Evolutionary conservation across 2,888 invertebrate species (phyloP).

Genomic region (Eristalis tenax): DNA sequence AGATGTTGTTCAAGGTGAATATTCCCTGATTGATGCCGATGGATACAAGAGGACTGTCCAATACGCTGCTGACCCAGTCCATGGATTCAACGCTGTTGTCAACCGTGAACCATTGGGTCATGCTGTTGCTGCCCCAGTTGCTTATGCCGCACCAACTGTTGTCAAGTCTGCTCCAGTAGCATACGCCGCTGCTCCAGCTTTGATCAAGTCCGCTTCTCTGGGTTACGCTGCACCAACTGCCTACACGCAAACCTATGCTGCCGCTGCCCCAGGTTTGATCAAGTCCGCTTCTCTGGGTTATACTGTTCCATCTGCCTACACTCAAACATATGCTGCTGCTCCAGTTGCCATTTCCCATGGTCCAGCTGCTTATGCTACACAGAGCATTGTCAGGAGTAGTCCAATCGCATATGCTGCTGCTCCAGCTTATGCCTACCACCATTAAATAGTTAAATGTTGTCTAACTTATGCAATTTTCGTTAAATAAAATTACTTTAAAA

Average conservation of each 20-base stretch:
- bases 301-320: conserved; percentile 58
- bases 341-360: background rate
- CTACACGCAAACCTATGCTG: background rate
- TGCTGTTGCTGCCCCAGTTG: conserved; percentile 41
- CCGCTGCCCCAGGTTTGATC: background rate
- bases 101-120: conserved; percentile 78
- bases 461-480: background rate
- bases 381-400: background rate
- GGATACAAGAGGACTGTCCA: conserved; percentile 81
- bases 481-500: background rate
- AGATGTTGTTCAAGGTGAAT: conserved; percentile 81
- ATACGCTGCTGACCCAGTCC: conserved; percentile 80
- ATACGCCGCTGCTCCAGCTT: conserved; percentile 2
- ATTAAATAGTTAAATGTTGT: conserved; percentile 12
- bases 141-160: background rate
- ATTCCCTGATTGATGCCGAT: conserved; percentile 81
- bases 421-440: conserved; percentile 48
- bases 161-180: conserved; percentile 12
- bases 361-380: conserved; percentile 3
- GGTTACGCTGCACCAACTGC: conserved; percentile 30
- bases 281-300: conserved; percentile 39
- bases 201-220: conserved; percentile 13
- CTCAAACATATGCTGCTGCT: conserved; percentile 39
- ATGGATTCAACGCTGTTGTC: conserved; percentile 82
- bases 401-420: conserved; percentile 23